Base-by-base conservation (phyloP, 2,888 invertebrate genomes). In the Choreutis nemorana region DNA sequence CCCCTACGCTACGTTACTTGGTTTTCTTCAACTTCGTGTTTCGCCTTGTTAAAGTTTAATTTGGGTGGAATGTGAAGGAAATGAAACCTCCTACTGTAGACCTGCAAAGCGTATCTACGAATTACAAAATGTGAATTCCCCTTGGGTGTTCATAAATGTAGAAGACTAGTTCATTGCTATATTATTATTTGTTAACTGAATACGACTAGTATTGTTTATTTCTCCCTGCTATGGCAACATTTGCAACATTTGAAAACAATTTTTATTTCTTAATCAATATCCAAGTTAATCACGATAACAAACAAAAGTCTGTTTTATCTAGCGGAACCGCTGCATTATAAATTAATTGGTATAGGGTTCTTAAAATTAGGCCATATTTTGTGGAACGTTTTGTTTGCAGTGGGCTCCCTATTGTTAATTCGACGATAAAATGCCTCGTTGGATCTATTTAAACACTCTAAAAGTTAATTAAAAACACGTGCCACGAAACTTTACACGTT, bases 301-400 rank as follows among this genome's bases (percentile, higher is more conserved):
- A 36, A 32, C 33, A 25, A 30, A 41, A 36, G 28, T 33, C 30
- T 26, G 34, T 29, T 36, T 32, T 15, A 16, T 20, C 23, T 32
- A 33, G 35, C 28, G 31, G 30, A 39, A 37, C 36, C 45, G 36
- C 42, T 32, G 41, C 31, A 43, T 37, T 44, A 48, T 45, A 44
- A 48, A 52, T 55, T 52, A 52, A 58, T 60, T 54, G 48, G 42
- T 39, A 50, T 45, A 43, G 48, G 47, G 46, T 42, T 48, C 43
- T 48, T 49, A 55, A 57, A 58, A 55, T 55, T 48, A 45, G 37
- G 45, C 40, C 46, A 54, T 50, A 55, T 55, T 55, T 47, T 39
- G 43, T 38, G 28, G 36, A 37, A 37, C 41, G 43, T 50, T 50
- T 43, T 41, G 42, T 52, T 48, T 36, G 40, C 36, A 39, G 29